Base-by-base conservation (phyloP, 1,140 invertebrate genomes). In the Hyles euphorbiae region DNA sequence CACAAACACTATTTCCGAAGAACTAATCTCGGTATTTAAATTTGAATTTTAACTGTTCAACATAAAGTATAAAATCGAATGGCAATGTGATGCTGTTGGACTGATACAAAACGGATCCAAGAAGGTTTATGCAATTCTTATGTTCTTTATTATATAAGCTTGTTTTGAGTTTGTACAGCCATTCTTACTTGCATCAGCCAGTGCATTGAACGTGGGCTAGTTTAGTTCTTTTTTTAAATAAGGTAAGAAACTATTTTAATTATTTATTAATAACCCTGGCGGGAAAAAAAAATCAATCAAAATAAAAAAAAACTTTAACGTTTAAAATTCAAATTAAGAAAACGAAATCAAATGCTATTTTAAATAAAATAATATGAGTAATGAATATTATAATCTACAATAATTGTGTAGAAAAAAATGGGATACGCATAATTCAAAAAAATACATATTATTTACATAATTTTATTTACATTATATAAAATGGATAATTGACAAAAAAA, bases 81-180 rank as follows among this genome's bases (percentile, higher is more conserved):
- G 4, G 3, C 3, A 8, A 5, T 45, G n/a, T 34, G 10, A 6
- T 3, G 60, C 34, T 58, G 61, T 68, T 63, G n/a, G 52, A 54
- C 72, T 63, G 52, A 62, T 73, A 71, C 72, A 74, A 75, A 73
- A 74, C 74, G 77, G 78, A 81, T 76, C 70, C 70, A 68, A 68
- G 64, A 63, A 53, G 71, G 84, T 85, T 87, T 84, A 79, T 87
- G 84, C 84, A 87, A 87, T 85, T 85, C 73, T 87, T 81, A 79
- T 78, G 70, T 85, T 84, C 73, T 54, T 78, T 84, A 84, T 87
- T 87, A 87, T 87, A 86, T 86, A 86, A 87, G 81, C 64, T 77
- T 71, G 68, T 79, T 76, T 78, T 75, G 61, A 55, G 52, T 63
- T 68, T 64, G 65, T 63, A 61, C 48, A 74, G 66, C 74, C 81